Evolutionary conservation across 2,797 vertebrate genomes (phyloP).

Genomic region (Channallabes apus): DNA sequence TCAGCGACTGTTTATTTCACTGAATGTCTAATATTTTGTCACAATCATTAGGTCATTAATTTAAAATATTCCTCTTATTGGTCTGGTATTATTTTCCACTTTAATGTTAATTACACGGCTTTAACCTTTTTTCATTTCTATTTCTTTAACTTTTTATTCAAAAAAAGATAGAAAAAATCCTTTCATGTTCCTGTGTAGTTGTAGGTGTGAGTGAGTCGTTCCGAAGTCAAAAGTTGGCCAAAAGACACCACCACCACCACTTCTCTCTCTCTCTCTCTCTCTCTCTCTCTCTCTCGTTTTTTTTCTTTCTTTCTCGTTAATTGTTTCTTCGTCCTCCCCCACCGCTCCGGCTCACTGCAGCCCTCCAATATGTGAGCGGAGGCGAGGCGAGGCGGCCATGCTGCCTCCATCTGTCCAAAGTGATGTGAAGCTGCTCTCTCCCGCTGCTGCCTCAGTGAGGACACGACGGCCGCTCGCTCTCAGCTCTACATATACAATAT

Average conservation of each 20-base stretch:
- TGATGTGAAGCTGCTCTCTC: slow-evolving; percentile 42
- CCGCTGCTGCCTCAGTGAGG: slow-evolving; percentile 34
- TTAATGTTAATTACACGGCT: no score
- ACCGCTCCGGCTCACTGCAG: slow-evolving; percentile 35
- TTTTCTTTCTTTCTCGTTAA: slow-evolving; percentile 3
- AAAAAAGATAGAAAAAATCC: background rate
- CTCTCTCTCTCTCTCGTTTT: slow-evolving; percentile 5
- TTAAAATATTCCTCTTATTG: no score
- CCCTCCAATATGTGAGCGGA: slow-evolving; percentile 55
- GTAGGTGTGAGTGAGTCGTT: background rate
- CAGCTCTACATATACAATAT: slow-evolving; percentile 8
- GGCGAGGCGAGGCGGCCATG: slow-evolving; percentile 36
- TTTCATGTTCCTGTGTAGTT: background rate
- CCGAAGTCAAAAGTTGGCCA: slow-evolving; percentile 2
- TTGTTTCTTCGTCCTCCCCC: slow-evolving; percentile 38
- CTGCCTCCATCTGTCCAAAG: slow-evolving; percentile 60
- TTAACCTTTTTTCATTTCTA: background rate
- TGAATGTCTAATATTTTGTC: no score
- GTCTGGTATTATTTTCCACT: background rate
- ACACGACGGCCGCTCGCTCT: slow-evolving; percentile 10
- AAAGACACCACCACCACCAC: background rate
- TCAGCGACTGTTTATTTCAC: no score
- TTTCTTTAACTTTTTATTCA: background rate
- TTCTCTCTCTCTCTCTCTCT: background rate
- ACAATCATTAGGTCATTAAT: no score